These are phyloP conservation scores for Rallus crepitans DNA, from an alignment of 2,797 vertebrate species.

Conservation along the genomic window DNA sequence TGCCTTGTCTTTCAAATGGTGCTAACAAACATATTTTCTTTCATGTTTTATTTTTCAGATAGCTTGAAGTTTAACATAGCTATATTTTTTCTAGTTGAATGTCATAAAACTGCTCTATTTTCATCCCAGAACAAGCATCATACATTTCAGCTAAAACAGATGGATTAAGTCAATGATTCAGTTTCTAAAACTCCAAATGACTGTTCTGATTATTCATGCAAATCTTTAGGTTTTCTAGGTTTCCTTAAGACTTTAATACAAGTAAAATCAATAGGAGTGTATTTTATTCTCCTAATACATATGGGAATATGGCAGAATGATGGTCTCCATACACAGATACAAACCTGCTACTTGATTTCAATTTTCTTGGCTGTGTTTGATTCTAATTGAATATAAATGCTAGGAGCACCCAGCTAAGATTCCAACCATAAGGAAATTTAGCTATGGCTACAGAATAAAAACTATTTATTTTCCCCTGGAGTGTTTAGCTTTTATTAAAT, in stretches of 20 bases:
- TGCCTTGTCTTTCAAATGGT: not conserved
- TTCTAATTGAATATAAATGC: slow-evolving; percentile 33
- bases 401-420: slow-evolving; percentile 44
- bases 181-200: slow-evolving; percentile 60
- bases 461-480: slow-evolving; percentile 55
- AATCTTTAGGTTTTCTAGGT: slow-evolving; percentile 57
- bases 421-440: slow-evolving; percentile 53
- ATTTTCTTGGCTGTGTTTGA: slow-evolving; percentile 32
- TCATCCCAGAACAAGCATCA: not conserved
- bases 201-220: slow-evolving; percentile 54
- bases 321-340: not conserved
- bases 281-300: slow-evolving; percentile 37
- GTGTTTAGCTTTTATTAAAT: slow-evolving; percentile 70
- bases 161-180: slow-evolving; percentile 51
- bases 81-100: not conserved
- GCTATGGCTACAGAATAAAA: slow-evolving; percentile 27
- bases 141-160: not conserved
- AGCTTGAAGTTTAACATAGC: not conserved
- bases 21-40: not conserved
- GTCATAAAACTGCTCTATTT: slow-evolving; percentile 10
- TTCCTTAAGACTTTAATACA: slow-evolving; percentile 14
- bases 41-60: not conserved
- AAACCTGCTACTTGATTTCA: slow-evolving; percentile 57
- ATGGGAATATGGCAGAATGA: slow-evolving; percentile 17
- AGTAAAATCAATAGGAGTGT: slow-evolving; percentile 17